Conservation (phyloP, 1,140 invertebrate genomes). For the Euwallacea similis region DNA sequence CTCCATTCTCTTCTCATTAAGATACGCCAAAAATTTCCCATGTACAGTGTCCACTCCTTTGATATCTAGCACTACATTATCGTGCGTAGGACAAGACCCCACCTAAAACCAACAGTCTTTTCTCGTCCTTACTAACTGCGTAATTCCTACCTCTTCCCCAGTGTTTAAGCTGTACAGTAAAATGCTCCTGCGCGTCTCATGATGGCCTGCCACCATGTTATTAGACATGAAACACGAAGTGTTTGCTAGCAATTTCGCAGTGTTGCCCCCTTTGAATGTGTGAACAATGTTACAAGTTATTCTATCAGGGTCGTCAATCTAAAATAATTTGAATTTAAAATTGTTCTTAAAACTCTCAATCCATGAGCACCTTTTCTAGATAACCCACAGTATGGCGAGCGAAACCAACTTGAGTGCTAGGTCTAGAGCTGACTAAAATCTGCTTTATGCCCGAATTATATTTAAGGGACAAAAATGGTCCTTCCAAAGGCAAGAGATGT, state of each 20-base stretch:
- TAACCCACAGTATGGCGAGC: slow-evolving; percentile 65
- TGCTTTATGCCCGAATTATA: slow-evolving; percentile 68
- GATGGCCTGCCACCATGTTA: slow-evolving; percentile 64
- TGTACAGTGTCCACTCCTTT: slow-evolving; percentile 41
- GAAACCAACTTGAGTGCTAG: slow-evolving; percentile 57
- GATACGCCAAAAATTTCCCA: slow-evolving; percentile 43
- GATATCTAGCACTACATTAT: slow-evolving; percentile 46
- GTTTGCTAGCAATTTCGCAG: slow-evolving; percentile 65
- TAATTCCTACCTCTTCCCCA: slow-evolving; percentile 40
- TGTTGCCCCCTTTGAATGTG: slow-evolving; percentile 63
- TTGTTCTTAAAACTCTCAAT: background rate
- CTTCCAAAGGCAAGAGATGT: slow-evolving; percentile 68
- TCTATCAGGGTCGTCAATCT: slow-evolving; percentile 51
- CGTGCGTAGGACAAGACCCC: slow-evolving; percentile 41
- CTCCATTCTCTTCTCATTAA: slow-evolving; percentile 49
- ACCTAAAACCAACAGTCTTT: slow-evolving; percentile 16
- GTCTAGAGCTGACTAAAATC: slow-evolving; percentile 64
- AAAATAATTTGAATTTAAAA: slow-evolving; percentile 5
- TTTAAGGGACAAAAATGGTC: slow-evolving; percentile 71
- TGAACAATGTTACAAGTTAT: slow-evolving; percentile 61
- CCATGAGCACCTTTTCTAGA: slow-evolving; percentile 52
- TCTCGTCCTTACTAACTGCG: background rate
- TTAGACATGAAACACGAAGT: slow-evolving; percentile 60
- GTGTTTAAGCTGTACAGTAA: slow-evolving; percentile 69
- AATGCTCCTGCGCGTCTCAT: slow-evolving; percentile 64